Percentiles rank a stretch among this genome's conserved stretches.
Evolutionary conservation across 2,113 vertebrate genomes (phyloP).

Genomic region (Copsychus sechellarum): DNA sequence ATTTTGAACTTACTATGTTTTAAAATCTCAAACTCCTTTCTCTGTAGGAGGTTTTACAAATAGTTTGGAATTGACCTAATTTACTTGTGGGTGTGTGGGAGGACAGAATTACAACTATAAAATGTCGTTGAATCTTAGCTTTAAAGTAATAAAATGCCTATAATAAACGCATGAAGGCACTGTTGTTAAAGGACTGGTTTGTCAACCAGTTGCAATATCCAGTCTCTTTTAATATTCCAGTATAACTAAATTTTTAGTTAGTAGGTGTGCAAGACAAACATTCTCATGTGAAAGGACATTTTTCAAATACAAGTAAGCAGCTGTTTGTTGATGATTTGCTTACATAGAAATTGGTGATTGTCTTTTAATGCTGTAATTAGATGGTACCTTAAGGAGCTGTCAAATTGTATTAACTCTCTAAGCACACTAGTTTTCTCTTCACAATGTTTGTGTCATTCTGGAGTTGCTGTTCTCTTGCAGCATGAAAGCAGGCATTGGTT

Average conservation of each 20-base stretch:
- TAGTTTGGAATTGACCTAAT: constrained; percentile 6
- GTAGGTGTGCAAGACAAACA: not conserved
- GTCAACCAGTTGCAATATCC: not conserved
- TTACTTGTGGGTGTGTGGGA: not conserved
- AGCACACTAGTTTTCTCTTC: not conserved
- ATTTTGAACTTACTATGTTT: not conserved
- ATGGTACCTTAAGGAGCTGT: not conserved
- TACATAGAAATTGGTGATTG: not conserved
- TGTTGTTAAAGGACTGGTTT: constrained; percentile 30
- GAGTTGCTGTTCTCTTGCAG: not conserved
- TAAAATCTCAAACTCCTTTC: constrained; percentile 5
- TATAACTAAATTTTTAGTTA: not conserved
- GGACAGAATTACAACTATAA: constrained; percentile 4
- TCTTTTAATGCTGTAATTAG: not conserved
- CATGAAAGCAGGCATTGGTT: not conserved
- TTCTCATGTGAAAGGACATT: not conserved
- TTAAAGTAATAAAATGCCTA: constrained; percentile 3
- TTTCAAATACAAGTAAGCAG: not conserved
- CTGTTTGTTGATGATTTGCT: not conserved
- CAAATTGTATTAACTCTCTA: not conserved
- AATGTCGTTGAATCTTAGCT: not conserved
- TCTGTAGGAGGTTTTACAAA: constrained; percentile 6
- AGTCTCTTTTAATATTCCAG: not conserved
- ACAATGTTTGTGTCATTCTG: not conserved
- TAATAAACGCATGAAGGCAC: constrained; percentile 35